Percentiles rank a stretch among this genome's conserved stretches.
Conservation (phyloP, 2,113 vertebrate species). For the Trochalopteron elliotii region DNA sequence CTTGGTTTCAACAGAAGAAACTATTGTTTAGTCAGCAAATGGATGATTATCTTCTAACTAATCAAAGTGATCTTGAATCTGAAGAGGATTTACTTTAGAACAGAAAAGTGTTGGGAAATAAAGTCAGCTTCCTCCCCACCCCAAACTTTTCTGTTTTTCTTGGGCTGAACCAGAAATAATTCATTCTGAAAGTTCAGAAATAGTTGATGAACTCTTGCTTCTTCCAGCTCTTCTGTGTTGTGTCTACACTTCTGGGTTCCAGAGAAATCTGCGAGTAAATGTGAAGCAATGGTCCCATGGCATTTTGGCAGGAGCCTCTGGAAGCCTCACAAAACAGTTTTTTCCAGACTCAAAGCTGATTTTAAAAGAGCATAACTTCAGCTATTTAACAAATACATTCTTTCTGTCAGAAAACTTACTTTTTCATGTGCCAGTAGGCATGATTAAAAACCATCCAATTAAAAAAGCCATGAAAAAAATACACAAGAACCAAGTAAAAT, state of each 20-base stretch:
- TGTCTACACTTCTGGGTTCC: conserved; percentile 45
- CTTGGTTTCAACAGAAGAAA: conserved; percentile 16
- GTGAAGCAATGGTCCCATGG: conserved; percentile 28
- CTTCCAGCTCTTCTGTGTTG: conserved; percentile 38
- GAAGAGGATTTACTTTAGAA: conserved; percentile 29
- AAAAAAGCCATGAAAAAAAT: not conserved
- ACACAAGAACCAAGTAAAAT: not conserved
- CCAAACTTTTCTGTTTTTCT: not conserved
- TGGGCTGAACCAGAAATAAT: conserved; percentile 33
- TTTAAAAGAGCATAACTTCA: conserved; percentile 20
- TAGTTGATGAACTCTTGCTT: conserved; percentile 39
- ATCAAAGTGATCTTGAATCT: conserved; percentile 13
- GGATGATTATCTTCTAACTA: conserved; percentile 4
- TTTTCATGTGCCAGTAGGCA: not conserved
- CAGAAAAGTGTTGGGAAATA: conserved; percentile 32
- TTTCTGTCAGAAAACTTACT: not conserved
- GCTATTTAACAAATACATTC: not conserved
- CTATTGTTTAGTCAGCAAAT: conserved; percentile 25
- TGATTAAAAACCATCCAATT: not conserved
- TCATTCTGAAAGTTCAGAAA: conserved; percentile 30
- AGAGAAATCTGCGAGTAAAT: conserved; percentile 61
- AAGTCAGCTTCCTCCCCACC: not conserved
- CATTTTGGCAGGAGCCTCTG: conserved; percentile 44
- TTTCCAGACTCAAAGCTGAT: conserved; percentile 26
- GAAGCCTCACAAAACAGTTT: conserved; percentile 44